phyloP scores from a whole-genome alignment of 2,113 vertebrate species.

The Aptenodytes patagonicus region DNA sequence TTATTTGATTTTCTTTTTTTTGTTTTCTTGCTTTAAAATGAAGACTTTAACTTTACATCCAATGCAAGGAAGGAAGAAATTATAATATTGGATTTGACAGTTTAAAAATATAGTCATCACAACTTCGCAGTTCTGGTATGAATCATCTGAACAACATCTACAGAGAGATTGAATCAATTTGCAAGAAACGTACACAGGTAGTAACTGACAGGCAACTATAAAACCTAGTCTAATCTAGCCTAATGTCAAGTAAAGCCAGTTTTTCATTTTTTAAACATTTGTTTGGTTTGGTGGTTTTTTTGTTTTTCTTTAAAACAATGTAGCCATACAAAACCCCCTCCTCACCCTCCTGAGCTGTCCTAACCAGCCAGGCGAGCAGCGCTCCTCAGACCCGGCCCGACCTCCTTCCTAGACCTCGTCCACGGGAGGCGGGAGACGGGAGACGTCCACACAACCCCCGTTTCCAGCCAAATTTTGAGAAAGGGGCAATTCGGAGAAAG shows the following conservation, averaged over 20 bases:
- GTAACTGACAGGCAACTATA: neutral
- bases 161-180: neutral
- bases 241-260: neutral
- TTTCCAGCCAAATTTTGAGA: neutral
- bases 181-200: neutral
- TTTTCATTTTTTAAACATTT: neutral
- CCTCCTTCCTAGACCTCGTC: too few species aligned
- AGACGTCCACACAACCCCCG: neutral
- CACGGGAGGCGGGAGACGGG: neutral
- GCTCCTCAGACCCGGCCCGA: neutral
- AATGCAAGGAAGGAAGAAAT: neutral
- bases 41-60: neutral
- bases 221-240: neutral
- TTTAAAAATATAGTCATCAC: neutral
- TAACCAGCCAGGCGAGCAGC: accelerated
- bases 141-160: neutral
- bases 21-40: neutral
- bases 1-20: neutral
- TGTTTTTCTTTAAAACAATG: neutral
- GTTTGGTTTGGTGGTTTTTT: neutral
- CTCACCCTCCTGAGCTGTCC: neutral
- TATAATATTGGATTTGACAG: neutral
- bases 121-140: neutral
- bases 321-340: neutral
- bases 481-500: neutral